Percentiles rank a stretch among this genome's conserved stretches.
Evolutionary conservation across 2,888 invertebrate species (phyloP).

Genomic region (Malthinus flaveolus): DNA sequence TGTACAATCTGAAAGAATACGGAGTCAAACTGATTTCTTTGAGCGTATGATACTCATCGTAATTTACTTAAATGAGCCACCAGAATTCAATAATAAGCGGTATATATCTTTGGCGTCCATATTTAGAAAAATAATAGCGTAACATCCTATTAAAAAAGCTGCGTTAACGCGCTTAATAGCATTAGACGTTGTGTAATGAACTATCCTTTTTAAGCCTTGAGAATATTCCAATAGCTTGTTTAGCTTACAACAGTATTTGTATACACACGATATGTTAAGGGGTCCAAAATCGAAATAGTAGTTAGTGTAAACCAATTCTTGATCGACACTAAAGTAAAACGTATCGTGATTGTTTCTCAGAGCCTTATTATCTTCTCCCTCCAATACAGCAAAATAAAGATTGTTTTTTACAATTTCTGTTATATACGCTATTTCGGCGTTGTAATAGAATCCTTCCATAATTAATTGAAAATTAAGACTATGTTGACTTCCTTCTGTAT

Average conservation of each 20-base stretch:
- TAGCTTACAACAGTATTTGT: conserved; percentile 78
- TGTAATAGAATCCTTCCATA: conserved; percentile 39
- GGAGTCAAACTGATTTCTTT: neutral
- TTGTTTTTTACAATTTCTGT: conserved; percentile 52
- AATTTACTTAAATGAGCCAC: conserved; percentile 52
- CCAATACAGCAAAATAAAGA: conserved; percentile 76
- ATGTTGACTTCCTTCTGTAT: conserved; percentile 1
- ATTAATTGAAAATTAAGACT: conserved; percentile 18
- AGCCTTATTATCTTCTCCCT: conserved; percentile 62
- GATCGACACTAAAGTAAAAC: conserved; percentile 79
- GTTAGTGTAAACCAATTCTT: conserved; percentile 79
- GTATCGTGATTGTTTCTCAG: conserved; percentile 68
- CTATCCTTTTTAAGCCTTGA: conserved; percentile 68
- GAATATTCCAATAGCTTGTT: conserved; percentile 72
- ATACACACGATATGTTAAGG: conserved; percentile 82
- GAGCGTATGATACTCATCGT: neutral
- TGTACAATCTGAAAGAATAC: conserved; percentile 57
- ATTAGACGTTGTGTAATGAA: conserved; percentile 79
- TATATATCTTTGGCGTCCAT: conserved; percentile 72
- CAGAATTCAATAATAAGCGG: conserved; percentile 62
- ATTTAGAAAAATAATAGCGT: conserved; percentile 73
- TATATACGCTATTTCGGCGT: conserved; percentile 45
- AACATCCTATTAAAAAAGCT: conserved; percentile 83
- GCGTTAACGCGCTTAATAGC: conserved; percentile 81
- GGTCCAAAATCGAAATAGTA: conserved; percentile 92